Evolutionary conservation across 2,113 vertebrate genomes (phyloP).

Genomic region (Eonycteris spelaea): DNA sequence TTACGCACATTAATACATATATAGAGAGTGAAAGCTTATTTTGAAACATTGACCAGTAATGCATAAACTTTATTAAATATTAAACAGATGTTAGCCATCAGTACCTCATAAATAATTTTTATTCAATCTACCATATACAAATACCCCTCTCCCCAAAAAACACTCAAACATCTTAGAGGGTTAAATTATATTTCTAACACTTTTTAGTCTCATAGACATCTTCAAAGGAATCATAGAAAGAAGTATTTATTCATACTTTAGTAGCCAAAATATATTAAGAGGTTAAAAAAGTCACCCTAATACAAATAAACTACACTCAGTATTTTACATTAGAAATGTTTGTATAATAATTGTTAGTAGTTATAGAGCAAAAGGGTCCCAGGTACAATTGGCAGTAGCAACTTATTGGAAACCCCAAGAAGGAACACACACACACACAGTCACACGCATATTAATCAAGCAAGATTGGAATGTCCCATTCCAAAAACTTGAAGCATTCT

Average conservation of each 20-base stretch:
- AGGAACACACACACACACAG: neutral
- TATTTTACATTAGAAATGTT: conserved; percentile 21
- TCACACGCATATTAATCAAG: neutral
- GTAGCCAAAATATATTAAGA: neutral
- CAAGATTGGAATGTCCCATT: neutral
- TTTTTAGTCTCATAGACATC: conserved; percentile 22
- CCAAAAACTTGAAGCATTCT: neutral
- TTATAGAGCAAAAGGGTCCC: neutral
- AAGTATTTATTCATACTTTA: neutral
- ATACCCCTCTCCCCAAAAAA: neutral
- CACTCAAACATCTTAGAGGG: neutral
- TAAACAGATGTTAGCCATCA: conserved; percentile 13
- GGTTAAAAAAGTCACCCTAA: neutral
- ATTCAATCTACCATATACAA: neutral
- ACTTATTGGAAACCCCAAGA: neutral
- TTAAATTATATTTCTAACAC: conserved; percentile 6
- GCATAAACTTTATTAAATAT: conserved; percentile 1
- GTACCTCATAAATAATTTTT: conserved; percentile 6
- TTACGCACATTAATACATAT: neutral
- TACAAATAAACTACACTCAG: conserved; percentile 1
- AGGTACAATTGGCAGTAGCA: neutral
- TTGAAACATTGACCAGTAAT: neutral
- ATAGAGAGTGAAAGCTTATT: neutral
- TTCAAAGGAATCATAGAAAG: conserved; percentile 2
- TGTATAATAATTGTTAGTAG: neutral